Conservation (phyloP, 1,140 invertebrate species). For the Drosophila nigromelanica region DNA sequence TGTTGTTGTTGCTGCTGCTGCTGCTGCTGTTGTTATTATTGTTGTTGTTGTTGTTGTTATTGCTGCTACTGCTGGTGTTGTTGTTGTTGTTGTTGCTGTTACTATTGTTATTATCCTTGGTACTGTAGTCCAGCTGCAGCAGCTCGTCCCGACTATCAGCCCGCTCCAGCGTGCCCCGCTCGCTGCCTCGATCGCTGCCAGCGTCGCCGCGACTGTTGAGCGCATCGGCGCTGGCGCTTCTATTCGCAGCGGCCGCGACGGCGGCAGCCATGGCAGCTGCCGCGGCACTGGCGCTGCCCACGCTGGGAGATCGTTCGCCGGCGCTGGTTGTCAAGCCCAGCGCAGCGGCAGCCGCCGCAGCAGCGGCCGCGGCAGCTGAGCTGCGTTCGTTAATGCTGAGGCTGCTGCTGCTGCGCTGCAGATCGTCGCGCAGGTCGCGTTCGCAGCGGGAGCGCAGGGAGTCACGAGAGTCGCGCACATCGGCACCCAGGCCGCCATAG, state of each 20-base stretch:
- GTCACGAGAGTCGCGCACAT: slow-evolving; percentile 70
- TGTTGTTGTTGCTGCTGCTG: slow-evolving; percentile 53
- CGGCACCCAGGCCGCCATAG: slow-evolving; percentile 52
- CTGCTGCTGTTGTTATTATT: slow-evolving; percentile 31
- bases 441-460: slow-evolving; percentile 71
- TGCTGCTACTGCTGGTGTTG: slow-evolving; percentile 48
- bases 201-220: slow-evolving; percentile 61
- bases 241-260: slow-evolving; percentile 70
- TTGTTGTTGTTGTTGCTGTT: slow-evolving; percentile 55
- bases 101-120: slow-evolving; percentile 78
- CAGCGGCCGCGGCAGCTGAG: slow-evolving; percentile 70
- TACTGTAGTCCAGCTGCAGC: slow-evolving; percentile 81
- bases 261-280: slow-evolving; percentile 73
- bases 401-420: slow-evolving; percentile 77
- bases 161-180: slow-evolving; percentile 72
- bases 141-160: slow-evolving; percentile 82
- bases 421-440: slow-evolving; percentile 76
- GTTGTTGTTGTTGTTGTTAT: slow-evolving; percentile 46
- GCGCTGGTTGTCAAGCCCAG: slow-evolving; percentile 68
- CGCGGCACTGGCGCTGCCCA: slow-evolving; percentile 71
- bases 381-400: slow-evolving; percentile 76
- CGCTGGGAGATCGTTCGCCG: slow-evolving; percentile 82
- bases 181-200: slow-evolving; percentile 76
- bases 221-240: slow-evolving; percentile 72
- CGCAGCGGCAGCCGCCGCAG: slow-evolving; percentile 66